These are phyloP conservation scores for Drosophila mulleri DNA, from an alignment of 2,888 invertebrate genomes.

Conservation along the genomic window DNA sequence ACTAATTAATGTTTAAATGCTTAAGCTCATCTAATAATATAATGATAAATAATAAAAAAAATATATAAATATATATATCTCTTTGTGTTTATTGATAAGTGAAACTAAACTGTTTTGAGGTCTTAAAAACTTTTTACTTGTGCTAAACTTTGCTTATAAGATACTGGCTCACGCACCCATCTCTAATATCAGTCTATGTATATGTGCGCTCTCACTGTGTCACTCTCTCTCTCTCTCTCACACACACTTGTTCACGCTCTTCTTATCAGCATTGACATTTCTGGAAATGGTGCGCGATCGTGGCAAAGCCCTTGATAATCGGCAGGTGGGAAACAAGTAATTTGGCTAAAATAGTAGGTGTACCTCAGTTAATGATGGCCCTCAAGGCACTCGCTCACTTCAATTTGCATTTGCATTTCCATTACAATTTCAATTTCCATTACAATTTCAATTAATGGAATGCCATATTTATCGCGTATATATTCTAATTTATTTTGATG, in stretches of 20 bases:
- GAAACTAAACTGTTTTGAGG: too few relatives aligned
- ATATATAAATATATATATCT: too few relatives aligned
- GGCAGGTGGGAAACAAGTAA: constrained; percentile 42
- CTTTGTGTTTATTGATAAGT: too few relatives aligned
- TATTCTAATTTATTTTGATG: constrained; percentile 7
- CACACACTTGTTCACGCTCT: background rate
- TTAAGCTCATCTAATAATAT: too few relatives aligned
- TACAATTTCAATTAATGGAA: constrained; percentile 45
- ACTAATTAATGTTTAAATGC: too few relatives aligned
- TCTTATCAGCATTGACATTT: constrained; percentile 44
- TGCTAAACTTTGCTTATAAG: too few relatives aligned
- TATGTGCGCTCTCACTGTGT: background rate
- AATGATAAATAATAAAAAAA: too few relatives aligned
- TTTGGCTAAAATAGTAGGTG: constrained; percentile 16
- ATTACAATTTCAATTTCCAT: background rate
- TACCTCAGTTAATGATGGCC: constrained; percentile 27
- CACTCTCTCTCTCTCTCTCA: background rate
- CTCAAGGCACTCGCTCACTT: constrained; percentile 21
- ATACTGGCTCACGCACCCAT: constrained; percentile 13
- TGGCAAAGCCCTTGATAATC: constrained; percentile 35
- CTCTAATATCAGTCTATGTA: constrained; percentile 13
- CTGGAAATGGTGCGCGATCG: constrained; percentile 10
- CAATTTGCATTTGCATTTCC: background rate
- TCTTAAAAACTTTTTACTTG: too few relatives aligned
- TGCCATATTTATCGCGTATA: constrained; percentile 19